Conservation (phyloP, 2,888 invertebrate species). For the Cosmia trapezina region DNA sequence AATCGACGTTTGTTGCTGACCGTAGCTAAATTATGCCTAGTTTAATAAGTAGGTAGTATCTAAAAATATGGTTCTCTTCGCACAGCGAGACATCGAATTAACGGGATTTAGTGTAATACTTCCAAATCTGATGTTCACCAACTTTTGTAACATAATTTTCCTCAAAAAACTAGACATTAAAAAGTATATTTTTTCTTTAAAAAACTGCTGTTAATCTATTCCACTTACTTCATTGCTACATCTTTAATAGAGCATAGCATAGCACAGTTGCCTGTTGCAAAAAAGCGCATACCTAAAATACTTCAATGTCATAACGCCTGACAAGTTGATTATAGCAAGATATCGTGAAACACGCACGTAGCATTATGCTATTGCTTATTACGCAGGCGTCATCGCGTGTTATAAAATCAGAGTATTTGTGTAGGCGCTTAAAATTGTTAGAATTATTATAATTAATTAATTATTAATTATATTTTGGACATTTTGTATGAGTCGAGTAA, state of each 20-base stretch:
- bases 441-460: too few relatives aligned
- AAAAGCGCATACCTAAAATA: constrained; percentile 37
- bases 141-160: constrained; percentile 25
- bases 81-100: background rate
- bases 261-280: constrained; percentile 42
- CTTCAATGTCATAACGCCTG: constrained; percentile 54
- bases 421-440: constrained; percentile 38
- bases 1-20: background rate
- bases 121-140: background rate
- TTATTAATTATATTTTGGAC: too few relatives aligned
- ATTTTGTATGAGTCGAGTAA: background rate
- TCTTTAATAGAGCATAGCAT: constrained; percentile 57
- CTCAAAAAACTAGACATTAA: constrained; percentile 15
- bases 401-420: constrained; percentile 10
- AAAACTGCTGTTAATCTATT: constrained; percentile 29
- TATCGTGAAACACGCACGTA: constrained; percentile 27
- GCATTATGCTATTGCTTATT: constrained; percentile 43
- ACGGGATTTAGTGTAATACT: constrained; percentile 7
- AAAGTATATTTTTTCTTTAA: constrained; percentile 14
- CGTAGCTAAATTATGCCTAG: background rate
- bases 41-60: background rate
- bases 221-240: constrained; percentile 41
- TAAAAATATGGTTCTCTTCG: background rate
- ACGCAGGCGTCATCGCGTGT: constrained; percentile 43
- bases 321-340: constrained; percentile 36